Percentiles rank a stretch among this genome's conserved stretches.
phyloP scores from a whole-genome alignment of 2,113 vertebrate genomes.

The Pedetes capensis region DNA sequence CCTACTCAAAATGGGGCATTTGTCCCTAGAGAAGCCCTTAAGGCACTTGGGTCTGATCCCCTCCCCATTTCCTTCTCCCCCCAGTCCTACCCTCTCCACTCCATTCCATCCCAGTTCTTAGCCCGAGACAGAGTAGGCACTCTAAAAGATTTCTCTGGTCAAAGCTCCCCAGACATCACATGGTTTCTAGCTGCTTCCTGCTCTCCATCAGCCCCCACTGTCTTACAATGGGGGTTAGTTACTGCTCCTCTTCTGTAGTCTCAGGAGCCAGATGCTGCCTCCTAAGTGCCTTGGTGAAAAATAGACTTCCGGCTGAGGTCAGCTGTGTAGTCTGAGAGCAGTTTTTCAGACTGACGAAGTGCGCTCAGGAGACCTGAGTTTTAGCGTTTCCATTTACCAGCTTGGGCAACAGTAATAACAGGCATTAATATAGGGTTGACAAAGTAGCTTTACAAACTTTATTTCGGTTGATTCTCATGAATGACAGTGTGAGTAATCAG shows the following conservation, averaged over 20 bases:
- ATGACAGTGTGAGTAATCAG: not conserved
- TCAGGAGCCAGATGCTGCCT: not conserved
- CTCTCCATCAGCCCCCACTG: not conserved
- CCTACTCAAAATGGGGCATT: not conserved
- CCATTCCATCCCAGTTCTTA: not conserved
- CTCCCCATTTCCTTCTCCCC: not conserved
- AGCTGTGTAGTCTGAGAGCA: not conserved
- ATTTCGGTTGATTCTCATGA: not conserved
- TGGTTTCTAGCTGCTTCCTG: not conserved
- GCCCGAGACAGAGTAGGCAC: not conserved
- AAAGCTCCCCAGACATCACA: not conserved
- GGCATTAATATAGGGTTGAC: not conserved
- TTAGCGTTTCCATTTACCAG: not conserved
- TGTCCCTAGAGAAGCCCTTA: not conserved
- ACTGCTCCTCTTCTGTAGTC: accelerated
- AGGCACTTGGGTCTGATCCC: not conserved
- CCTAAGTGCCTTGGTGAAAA: not conserved
- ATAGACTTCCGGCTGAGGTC: not conserved
- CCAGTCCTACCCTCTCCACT: not conserved
- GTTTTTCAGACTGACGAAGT: not conserved
- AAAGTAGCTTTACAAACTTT: not conserved
- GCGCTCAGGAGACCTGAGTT: not conserved
- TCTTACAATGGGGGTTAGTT: accelerated
- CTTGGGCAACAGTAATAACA: not conserved
- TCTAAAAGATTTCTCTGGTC: not conserved